Base-by-base conservation (phyloP, 2,888 invertebrate species). In the Parelbella ahira region DNA sequence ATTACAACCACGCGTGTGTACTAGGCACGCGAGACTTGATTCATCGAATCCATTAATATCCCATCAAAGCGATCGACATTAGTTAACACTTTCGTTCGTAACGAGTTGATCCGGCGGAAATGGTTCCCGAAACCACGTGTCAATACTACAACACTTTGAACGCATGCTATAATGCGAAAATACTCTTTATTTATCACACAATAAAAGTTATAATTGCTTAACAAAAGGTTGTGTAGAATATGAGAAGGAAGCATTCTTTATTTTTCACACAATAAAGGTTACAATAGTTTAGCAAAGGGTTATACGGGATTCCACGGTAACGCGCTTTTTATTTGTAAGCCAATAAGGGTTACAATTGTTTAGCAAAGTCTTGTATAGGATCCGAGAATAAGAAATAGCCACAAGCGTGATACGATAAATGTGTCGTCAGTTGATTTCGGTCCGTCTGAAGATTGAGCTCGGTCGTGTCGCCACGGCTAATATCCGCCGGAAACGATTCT, bases 401-500 rank as follows among this genome's bases (percentile, higher is more conserved):
- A 50, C 44, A 48, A 53, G 51, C 37, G 51, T 58, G 60, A 63
- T 57, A 65, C 58, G 58, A 63, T 84, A 80, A 81, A 86, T 74
- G 58, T 82, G 81, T 87, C 86, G 70, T 78, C 83, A 58, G 60
- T 54, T 64, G 66, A 75, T 66, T 78, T 80, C 77, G 78, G 77
- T 58, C 55, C 62, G 56, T 71, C 63, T 74, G 75, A 75, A 71
- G 74, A 30, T 57, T 53, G 54, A 49, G 43, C 54, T 49, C 47
- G 49, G 55, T 53, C 56, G 56, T 57, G 66, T 69, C 71, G 75
- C 63, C 67, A 64, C 68, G 75, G 61, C 61, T 70, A 70, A 81
- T 83, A 81, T 86, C 86, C 86, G 84, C 58, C 83, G 86, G 86
- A 87, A 76, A 80, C 69, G 72, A 58, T 50, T 57, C 61, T 60